Percentiles rank a stretch among this genome's conserved stretches.
These are phyloP conservation scores for Paramisgurnus dabryanus DNA, from an alignment of 2,113 vertebrate species.

Conservation along the genomic window DNA sequence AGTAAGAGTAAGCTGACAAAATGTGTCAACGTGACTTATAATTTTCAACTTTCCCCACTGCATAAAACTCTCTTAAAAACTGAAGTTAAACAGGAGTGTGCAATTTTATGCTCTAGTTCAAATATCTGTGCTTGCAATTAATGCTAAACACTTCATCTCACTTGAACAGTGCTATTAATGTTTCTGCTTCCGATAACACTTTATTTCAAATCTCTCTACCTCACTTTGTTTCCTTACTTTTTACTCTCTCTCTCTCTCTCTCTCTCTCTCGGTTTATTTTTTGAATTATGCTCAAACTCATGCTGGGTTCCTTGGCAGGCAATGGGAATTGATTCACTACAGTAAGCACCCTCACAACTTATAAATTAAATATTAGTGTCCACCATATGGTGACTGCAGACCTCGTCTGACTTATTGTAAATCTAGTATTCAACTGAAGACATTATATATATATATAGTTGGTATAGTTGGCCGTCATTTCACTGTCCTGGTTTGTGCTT, in stretches of 20 bases:
- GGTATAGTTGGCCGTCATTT: no score
- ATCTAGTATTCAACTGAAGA: neutral
- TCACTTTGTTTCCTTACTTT: neutral
- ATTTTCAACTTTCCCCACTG: no score
- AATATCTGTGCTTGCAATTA: neutral
- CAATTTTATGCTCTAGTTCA: neutral
- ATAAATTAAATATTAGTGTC: conserved; percentile 37
- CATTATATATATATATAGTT: neutral
- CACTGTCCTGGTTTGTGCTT: no score
- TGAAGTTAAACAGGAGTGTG: neutral
- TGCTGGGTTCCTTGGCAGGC: neutral
- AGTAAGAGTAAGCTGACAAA: no score
- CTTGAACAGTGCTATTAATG: neutral
- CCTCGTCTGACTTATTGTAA: neutral
- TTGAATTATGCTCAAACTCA: neutral
- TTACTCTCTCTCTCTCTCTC: neutral
- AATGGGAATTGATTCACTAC: neutral
- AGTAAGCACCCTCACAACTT: conserved; percentile 23
- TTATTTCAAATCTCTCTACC: no score
- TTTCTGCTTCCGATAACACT: neutral
- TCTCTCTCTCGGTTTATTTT: neutral
- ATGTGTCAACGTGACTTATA: no score
- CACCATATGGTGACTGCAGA: neutral
- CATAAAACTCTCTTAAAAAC: neutral
- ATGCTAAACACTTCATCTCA: neutral